Percentiles rank a stretch among this genome's conserved stretches.
Evolutionary conservation across 2,888 invertebrate species (phyloP).

Genomic region (Teleiodes luculella): DNA sequence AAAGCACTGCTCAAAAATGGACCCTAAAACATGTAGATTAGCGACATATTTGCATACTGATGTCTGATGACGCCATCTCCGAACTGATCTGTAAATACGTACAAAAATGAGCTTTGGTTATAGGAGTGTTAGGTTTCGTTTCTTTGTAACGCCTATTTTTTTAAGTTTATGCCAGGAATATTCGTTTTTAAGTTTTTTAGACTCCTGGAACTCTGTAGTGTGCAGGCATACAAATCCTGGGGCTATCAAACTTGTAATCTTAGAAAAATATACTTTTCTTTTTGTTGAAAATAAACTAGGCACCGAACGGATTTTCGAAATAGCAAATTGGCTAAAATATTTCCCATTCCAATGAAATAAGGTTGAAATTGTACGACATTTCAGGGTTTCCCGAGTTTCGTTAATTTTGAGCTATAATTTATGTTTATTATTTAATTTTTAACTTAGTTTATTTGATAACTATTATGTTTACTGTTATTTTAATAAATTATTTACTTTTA

Average conservation of each 20-base stretch:
- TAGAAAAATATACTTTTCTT: background rate
- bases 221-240: background rate
- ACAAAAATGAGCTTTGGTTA: slow-evolving; percentile 27
- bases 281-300: background rate
- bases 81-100: slow-evolving; percentile 9
- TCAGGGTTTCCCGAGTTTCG: slow-evolving; percentile 31
- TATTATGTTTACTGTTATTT: slow-evolving; percentile 46
- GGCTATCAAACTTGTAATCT: background rate
- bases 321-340: slow-evolving; percentile 1
- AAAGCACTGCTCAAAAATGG: background rate
- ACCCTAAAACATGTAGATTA: background rate
- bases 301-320: slow-evolving; percentile 3
- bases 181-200: slow-evolving; percentile 25
- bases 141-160: background rate
- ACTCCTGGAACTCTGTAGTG: slow-evolving; percentile 28
- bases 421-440: slow-evolving; percentile 48
- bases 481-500: slow-evolving; percentile 50
- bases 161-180: slow-evolving; percentile 20
- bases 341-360: slow-evolving; percentile 8
- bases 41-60: background rate
- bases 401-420: slow-evolving; percentile 49
- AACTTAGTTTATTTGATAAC: slow-evolving; percentile 45
- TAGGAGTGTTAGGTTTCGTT: slow-evolving; percentile 32
- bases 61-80: slow-evolving; percentile 8
- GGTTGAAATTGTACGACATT: slow-evolving; percentile 14